phyloP scores from a whole-genome alignment of 2,888 invertebrate species.

The Ophonus ardosiacus region DNA sequence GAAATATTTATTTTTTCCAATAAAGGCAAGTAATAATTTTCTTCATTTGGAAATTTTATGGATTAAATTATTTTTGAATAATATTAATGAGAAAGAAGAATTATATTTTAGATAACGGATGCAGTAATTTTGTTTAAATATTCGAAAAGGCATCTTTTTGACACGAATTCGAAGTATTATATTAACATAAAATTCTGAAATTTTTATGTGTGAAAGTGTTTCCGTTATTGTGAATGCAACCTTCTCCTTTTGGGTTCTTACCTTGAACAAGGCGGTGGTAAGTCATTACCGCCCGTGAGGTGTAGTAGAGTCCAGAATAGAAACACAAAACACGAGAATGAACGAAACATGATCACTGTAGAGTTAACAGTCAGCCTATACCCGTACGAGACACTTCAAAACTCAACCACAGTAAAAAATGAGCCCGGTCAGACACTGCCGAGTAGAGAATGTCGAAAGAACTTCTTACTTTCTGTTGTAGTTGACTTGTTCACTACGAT shows the following conservation, averaged over 20 bases:
- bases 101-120: no score
- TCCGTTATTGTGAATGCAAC: not conserved
- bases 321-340: constrained; percentile 21
- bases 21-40: no score
- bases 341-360: constrained; percentile 18
- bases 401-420: constrained; percentile 38
- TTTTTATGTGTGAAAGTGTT: not conserved
- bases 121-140: no score
- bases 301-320: constrained; percentile 53
- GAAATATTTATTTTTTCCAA: no score
- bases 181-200: no score
- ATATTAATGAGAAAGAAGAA: no score
- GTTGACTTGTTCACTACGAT: not conserved
- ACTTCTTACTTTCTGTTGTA: constrained; percentile 58
- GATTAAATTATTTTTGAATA: no score
- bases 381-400: constrained; percentile 30
- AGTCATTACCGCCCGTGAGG: constrained; percentile 72
- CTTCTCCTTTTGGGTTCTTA: constrained; percentile 71
- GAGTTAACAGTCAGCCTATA: not conserved
- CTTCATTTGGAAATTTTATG: no score
- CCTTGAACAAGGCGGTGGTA: constrained; percentile 79
- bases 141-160: no score
- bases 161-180: no score
- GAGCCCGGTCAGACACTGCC: constrained; percentile 25
- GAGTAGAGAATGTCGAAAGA: constrained; percentile 22